Percentiles rank a stretch among this genome's conserved stretches.
Conservation (phyloP, 1,140 invertebrate genomes). For the Drosophila suzukii region DNA sequence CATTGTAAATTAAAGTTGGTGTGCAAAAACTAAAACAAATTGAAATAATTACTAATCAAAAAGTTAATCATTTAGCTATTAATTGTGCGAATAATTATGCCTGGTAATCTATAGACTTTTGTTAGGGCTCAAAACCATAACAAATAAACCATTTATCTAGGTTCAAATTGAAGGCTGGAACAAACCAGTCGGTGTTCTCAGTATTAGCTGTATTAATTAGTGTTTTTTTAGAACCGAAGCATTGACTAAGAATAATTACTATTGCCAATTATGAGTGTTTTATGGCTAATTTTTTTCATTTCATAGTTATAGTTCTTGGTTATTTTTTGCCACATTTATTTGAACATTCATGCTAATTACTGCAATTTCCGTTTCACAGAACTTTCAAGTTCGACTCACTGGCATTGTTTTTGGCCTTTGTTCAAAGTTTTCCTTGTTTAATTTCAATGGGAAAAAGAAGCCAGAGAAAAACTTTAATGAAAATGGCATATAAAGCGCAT, state of each 20-base stretch:
- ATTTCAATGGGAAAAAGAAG: constrained; percentile 15
- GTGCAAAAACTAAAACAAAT: constrained; percentile 1
- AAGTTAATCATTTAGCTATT: constrained; percentile 14
- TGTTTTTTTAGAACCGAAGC: not conserved
- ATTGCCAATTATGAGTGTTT: constrained; percentile 50
- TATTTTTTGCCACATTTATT: constrained; percentile 48
- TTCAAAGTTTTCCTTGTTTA: constrained; percentile 42
- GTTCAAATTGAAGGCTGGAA: constrained; percentile 32
- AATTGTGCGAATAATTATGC: constrained; percentile 11
- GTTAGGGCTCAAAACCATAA: not conserved
- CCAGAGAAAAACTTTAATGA: constrained; percentile 36
- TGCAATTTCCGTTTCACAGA: constrained; percentile 58
- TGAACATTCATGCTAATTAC: constrained; percentile 61
- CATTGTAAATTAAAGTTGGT: not conserved
- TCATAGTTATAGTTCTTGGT: constrained; percentile 1
- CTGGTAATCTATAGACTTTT: not conserved
- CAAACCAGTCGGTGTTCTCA: constrained; percentile 31
- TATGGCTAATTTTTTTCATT: constrained; percentile 21
- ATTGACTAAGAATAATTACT: constrained; percentile 22
- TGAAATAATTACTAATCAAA: constrained; percentile 1
- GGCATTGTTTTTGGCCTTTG: constrained; percentile 32
- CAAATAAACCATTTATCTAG: constrained; percentile 6
- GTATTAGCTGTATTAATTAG: constrained; percentile 33
- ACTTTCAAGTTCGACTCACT: constrained; percentile 48
- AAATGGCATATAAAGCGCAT: constrained; percentile 57